These are phyloP conservation scores for Belonocnema kinseyi DNA, from an alignment of 1,140 invertebrate genomes.

Conservation along the genomic window DNA sequence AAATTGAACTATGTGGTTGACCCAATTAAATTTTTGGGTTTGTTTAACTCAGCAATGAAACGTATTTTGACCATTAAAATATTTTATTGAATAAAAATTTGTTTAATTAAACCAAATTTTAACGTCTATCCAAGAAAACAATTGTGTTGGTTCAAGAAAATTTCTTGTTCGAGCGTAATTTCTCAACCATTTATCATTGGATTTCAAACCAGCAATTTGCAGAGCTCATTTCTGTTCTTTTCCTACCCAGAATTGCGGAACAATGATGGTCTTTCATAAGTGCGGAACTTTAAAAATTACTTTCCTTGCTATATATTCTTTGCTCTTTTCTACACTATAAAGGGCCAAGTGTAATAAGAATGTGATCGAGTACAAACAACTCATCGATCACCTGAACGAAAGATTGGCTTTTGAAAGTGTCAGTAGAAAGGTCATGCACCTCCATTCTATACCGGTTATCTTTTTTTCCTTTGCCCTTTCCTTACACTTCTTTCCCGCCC, in stretches of 20 bases:
- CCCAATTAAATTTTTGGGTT: too few species aligned
- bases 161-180: background rate
- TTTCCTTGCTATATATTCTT: background rate
- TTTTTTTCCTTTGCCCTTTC: background rate
- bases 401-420: slow-evolving; percentile 30
- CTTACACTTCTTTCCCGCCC: background rate
- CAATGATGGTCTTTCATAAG: background rate
- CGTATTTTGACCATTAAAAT: too few species aligned
- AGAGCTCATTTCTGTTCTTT: slow-evolving; percentile 25
- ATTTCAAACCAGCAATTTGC: background rate
- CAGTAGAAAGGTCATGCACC: slow-evolving; percentile 28
- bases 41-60: too few species aligned
- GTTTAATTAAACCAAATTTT: too few species aligned
- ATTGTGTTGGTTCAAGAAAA: too few species aligned
- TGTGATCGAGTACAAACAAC: slow-evolving; percentile 30
- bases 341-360: slow-evolving; percentile 31
- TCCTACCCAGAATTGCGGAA: background rate
- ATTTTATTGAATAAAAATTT: too few species aligned
- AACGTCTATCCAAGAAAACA: too few species aligned
- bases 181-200: slow-evolving; percentile 42
- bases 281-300: background rate
- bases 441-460: slow-evolving; percentile 19
- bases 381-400: slow-evolving; percentile 25
- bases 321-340: slow-evolving; percentile 11
- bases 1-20: too few species aligned